Percentiles rank a stretch among this genome's conserved stretches.
phyloP scores from a whole-genome alignment of 2,113 vertebrate genomes.

The Climacteris rufus region DNA sequence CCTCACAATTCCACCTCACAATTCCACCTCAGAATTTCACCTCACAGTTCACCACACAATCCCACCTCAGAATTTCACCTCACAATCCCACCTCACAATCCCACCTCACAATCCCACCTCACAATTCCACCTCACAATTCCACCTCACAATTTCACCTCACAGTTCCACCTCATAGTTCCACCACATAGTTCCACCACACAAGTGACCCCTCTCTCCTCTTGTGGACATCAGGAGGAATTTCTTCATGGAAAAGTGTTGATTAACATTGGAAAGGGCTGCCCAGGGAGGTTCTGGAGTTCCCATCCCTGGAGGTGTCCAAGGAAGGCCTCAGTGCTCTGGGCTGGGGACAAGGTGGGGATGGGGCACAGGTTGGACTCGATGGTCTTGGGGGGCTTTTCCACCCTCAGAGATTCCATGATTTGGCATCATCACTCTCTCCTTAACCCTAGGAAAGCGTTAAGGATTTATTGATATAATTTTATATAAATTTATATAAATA shows the following conservation, averaged over 20 bases:
- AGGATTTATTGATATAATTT: not conserved
- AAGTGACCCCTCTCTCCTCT: not conserved
- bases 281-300: not conserved
- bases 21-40: no score
- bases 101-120: not conserved
- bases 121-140: no score
- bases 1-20: not conserved
- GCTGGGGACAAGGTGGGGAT: not conserved
- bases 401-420: not conserved
- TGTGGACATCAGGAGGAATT: not conserved
- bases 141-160: not conserved
- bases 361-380: rapidly evolving
- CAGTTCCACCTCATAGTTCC: not conserved
- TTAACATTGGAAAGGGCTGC: not conserved
- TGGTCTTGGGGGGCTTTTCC: not conserved
- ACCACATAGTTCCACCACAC: no score
- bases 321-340: not conserved
- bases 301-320: not conserved
- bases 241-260: not conserved
- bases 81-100: no score
- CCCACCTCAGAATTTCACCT: no score
- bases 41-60: no score
- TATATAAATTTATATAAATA: not conserved
- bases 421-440: not conserved
- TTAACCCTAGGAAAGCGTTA: not conserved